Percentiles rank a stretch among this genome's conserved stretches.
Conservation (phyloP, 2,888 invertebrate genomes). For the Halictus quadricinctus region DNA sequence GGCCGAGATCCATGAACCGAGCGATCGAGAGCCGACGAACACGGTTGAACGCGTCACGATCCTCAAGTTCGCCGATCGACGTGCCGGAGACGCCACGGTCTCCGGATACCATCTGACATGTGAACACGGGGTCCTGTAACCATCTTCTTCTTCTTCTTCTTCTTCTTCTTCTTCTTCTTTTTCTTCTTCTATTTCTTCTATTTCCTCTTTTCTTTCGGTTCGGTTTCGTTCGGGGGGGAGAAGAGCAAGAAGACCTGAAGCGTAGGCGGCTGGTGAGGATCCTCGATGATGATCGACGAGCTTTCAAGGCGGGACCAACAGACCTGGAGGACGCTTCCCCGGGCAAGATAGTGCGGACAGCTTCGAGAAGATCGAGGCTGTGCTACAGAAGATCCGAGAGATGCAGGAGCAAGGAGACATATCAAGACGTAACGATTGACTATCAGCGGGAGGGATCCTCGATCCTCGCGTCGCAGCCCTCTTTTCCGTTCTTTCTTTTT, state of each 20-base stretch:
- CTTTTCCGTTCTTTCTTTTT: neutral
- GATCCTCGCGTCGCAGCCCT: constrained; percentile 8
- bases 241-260: neutral
- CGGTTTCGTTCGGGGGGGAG: constrained; percentile 1
- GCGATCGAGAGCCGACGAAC: constrained; percentile 26
- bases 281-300: constrained; percentile 39
- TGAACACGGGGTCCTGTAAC: constrained; percentile 4
- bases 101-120: constrained; percentile 12
- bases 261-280: neutral
- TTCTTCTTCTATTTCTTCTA: neutral
- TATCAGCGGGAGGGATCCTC: constrained; percentile 1
- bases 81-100: neutral
- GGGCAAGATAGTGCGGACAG: neutral
- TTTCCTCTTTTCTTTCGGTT: constrained; percentile 4
- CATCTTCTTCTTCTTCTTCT: neutral
- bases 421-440: constrained; percentile 8
- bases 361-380: neutral
- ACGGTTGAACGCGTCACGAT: neutral
- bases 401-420: neutral
- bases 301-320: constrained; percentile 56
- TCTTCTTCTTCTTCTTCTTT: neutral
- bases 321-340: constrained; percentile 26
- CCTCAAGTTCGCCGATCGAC: neutral
- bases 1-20: constrained; percentile 33
- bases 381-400: neutral